Evolutionary conservation across 2,113 vertebrate genomes (phyloP).

Genomic region (Miniopterus natalensis): DNA sequence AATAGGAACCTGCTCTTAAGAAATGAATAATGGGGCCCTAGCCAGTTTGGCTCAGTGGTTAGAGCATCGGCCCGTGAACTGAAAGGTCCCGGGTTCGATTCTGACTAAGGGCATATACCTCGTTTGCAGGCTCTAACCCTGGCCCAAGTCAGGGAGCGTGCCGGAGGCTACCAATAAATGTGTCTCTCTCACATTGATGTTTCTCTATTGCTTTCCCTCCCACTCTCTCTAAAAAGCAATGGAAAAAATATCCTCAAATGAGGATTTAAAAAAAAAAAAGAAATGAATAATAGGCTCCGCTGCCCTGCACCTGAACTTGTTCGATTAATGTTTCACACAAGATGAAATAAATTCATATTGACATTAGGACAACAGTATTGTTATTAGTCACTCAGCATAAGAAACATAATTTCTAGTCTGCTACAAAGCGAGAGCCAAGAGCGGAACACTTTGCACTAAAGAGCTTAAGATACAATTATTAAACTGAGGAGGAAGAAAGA

Average conservation of each 20-base stretch:
- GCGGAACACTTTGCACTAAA: constrained; percentile 10
- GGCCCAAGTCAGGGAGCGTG: too few species aligned
- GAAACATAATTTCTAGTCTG: constrained; percentile 27
- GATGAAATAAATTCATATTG: constrained; percentile 44
- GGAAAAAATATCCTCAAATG: too few species aligned
- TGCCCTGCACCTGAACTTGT: background rate
- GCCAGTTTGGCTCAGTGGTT: too few species aligned
- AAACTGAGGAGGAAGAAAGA: background rate
- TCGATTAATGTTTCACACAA: constrained; percentile 46
- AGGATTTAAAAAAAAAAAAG: too few species aligned
- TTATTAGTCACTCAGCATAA: background rate
- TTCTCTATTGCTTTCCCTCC: too few species aligned
- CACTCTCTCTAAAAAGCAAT: too few species aligned
- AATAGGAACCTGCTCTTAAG: background rate
- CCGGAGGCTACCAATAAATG: too few species aligned
- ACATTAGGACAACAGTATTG: background rate
- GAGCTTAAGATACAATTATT: constrained; percentile 13
- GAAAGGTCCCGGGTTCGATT: too few species aligned
- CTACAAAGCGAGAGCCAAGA: background rate
- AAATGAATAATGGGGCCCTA: background rate
- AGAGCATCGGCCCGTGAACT: too few species aligned
- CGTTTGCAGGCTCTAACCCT: too few species aligned
- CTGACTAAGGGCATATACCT: too few species aligned
- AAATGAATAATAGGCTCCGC: background rate
- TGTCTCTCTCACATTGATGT: too few species aligned